Base-by-base conservation (phyloP, 2,113 vertebrate genomes). In the Dipodomys ordii region DNA sequence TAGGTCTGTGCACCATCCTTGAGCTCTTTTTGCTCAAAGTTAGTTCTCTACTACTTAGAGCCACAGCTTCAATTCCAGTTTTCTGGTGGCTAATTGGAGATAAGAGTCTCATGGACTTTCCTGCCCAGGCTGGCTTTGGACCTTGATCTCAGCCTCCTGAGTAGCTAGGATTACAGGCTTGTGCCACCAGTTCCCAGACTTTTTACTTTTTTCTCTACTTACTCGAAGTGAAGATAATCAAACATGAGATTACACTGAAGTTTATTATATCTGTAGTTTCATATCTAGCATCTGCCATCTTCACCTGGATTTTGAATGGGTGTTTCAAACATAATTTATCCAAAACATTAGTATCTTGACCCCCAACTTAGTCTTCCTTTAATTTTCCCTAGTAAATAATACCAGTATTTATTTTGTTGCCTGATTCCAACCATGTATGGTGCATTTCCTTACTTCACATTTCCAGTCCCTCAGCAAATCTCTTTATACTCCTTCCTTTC, bases 241-340 rank as follows among this genome's bases (percentile, higher is more conserved):
- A 12, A 35, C 67, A 65, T 88, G 10, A 79, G 16, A 30, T 83
- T 30, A 83, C 53, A 80, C 94, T 79, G 16, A 94, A 30, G 78
- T 91, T 39, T 39, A 39, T 88, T 86, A 28, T 83, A 32, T 44
- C 9, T 94, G 13, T 91, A 69, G 72, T 65, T 90, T 92, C 22
- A 13, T 65, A 65, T 64, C 49, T 91, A 49, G 15, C 49, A 82
- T 69, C 60, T 83, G 16, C 80, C 62, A 72, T 74, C 46, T 92
- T 46, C 46, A 67, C 35, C 62, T 90, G 57, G 25, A 64, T 74
- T 71, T 39, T 72, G 46, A 72, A 23, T 80, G 39, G 90, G 20
- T 64, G 71, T 87, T 86, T 96, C 25, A 62, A 46, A 84, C n/a
- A n/a, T 74, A 53, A 1, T 86, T 35, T 65, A 6, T 92, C n/a